These are phyloP conservation scores for Manis pentadactyla DNA, from an alignment of 2,797 vertebrate genomes.

Conservation along the genomic window DNA sequence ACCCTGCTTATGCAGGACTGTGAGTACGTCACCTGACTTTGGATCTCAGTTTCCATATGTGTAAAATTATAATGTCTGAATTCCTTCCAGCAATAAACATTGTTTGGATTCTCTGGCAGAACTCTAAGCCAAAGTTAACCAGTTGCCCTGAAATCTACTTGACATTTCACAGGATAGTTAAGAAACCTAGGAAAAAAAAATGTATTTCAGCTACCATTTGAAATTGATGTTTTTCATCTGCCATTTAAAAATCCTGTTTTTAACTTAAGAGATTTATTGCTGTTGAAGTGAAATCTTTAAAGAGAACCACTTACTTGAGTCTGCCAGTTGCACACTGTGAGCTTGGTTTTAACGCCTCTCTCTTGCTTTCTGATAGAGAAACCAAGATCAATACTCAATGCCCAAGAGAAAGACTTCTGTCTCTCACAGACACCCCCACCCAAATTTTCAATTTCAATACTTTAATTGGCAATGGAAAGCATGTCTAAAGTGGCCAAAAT, in stretches of 20 bases:
- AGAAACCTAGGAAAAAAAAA: constrained; percentile 56
- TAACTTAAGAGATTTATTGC: constrained; percentile 82
- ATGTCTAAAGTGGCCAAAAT: constrained; percentile 79
- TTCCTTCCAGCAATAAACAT: background rate
- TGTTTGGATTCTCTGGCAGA: constrained; percentile 59
- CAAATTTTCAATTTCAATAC: constrained; percentile 73
- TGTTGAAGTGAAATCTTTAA: constrained; percentile 52
- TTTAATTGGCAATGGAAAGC: constrained; percentile 80
- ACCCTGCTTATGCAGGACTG: too few relatives aligned
- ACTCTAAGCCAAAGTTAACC: constrained; percentile 70
- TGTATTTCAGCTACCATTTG: constrained; percentile 69
- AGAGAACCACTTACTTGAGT: constrained; percentile 31
- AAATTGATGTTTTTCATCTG: constrained; percentile 80
- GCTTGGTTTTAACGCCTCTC: constrained; percentile 49
- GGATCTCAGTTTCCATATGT: background rate
- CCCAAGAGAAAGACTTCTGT: background rate
- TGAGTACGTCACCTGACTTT: accelerated
- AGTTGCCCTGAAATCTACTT: constrained; percentile 73
- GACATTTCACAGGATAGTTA: constrained; percentile 81
- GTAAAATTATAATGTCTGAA: background rate
- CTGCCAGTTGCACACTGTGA: background rate
- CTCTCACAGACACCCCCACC: background rate
- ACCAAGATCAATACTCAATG: background rate
- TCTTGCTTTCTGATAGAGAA: constrained; percentile 40
- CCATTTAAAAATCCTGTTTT: constrained; percentile 79